Conservation (phyloP, 2,797 vertebrate species). For the Sebastes itinus region DNA sequence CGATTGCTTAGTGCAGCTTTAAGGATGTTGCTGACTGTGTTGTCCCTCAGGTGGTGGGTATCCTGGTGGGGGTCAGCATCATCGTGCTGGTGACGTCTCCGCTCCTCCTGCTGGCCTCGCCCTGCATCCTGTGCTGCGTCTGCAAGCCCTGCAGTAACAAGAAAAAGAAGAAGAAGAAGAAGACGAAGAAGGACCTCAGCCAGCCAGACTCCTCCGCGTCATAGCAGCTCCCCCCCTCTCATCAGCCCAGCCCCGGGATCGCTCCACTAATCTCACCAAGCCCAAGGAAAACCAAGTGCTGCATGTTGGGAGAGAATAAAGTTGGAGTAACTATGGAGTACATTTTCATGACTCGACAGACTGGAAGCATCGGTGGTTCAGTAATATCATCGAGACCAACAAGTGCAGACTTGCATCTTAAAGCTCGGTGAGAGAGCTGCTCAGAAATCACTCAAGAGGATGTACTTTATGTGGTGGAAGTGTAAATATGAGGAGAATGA, state of each 20-base stretch:
- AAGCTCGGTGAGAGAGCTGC: slow-evolving; percentile 18
- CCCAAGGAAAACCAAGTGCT: slow-evolving; percentile 12
- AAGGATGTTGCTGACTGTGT: neutral
- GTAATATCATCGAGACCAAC: neutral
- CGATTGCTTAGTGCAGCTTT: neutral
- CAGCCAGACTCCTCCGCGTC: slow-evolving; percentile 73
- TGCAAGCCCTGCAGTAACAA: slow-evolving; percentile 90
- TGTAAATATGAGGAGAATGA: slow-evolving; percentile 50
- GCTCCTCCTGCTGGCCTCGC: slow-evolving; percentile 93
- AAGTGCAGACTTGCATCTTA: slow-evolving; percentile 3
- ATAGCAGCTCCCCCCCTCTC: slow-evolving; percentile 41
- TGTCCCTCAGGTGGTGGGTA: slow-evolving; percentile 90
- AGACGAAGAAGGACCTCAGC: slow-evolving; percentile 63
- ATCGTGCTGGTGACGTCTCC: slow-evolving; percentile 94
- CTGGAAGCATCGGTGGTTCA: neutral
- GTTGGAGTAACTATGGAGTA: slow-evolving; percentile 1
- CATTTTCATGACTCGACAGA: slow-evolving; percentile 11
- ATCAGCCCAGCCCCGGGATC: slow-evolving; percentile 6
- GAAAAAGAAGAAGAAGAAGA: slow-evolving; percentile 72
- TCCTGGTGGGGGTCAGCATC: slow-evolving; percentile 92
- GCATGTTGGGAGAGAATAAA: slow-evolving; percentile 3
- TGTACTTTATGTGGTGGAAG: slow-evolving; percentile 8
- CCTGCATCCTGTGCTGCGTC: slow-evolving; percentile 94
- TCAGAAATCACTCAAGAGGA: slow-evolving; percentile 3
- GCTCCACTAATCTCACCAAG: neutral